A percentile compares a stretch with the other conserved stretches of the same genome.
Conservation (phyloP, 1,140 invertebrate genomes). For the Drosophila asahinai region DNA sequence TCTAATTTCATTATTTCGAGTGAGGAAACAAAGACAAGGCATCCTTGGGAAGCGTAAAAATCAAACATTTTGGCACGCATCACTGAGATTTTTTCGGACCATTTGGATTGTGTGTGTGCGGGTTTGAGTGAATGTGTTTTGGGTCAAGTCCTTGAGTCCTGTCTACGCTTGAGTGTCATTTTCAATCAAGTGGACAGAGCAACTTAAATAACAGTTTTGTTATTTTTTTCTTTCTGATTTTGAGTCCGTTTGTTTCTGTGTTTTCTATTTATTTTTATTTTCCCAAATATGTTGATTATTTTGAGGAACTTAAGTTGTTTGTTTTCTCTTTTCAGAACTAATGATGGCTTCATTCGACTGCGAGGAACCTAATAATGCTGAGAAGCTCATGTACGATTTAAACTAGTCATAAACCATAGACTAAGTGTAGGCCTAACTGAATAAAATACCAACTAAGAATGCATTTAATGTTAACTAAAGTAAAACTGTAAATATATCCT, state of each 20-base stretch:
- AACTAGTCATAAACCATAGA: constrained; percentile 48
- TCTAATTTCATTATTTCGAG: not conserved
- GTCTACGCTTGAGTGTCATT: constrained; percentile 62
- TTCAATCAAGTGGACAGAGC: constrained; percentile 70
- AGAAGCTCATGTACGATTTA: constrained; percentile 83
- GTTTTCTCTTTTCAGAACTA: constrained; percentile 64
- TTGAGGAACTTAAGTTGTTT: constrained; percentile 11
- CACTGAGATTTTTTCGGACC: constrained; percentile 49
- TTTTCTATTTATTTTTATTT: constrained; percentile 3
- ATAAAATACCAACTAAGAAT: constrained; percentile 25
- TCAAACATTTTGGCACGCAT: constrained; percentile 60
- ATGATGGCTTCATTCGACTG: constrained; percentile 84
- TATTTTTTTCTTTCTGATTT: constrained; percentile 37
- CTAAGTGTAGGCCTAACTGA: not conserved
- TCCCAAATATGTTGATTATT: constrained; percentile 13
- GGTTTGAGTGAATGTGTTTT: constrained; percentile 25
- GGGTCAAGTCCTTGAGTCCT: constrained; percentile 22
- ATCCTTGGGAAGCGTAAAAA: constrained; percentile 40
- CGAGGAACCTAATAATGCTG: constrained; percentile 82
- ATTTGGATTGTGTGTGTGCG: constrained; percentile 43
- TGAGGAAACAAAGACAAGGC: not conserved
- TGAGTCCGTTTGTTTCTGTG: constrained; percentile 19
- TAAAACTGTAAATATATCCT: constrained; percentile 28
- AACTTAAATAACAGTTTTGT: constrained; percentile 62
- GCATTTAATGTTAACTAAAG: constrained; percentile 48